Conservation (phyloP, 2,113 vertebrate genomes). For the Vireo altiloquus region DNA sequence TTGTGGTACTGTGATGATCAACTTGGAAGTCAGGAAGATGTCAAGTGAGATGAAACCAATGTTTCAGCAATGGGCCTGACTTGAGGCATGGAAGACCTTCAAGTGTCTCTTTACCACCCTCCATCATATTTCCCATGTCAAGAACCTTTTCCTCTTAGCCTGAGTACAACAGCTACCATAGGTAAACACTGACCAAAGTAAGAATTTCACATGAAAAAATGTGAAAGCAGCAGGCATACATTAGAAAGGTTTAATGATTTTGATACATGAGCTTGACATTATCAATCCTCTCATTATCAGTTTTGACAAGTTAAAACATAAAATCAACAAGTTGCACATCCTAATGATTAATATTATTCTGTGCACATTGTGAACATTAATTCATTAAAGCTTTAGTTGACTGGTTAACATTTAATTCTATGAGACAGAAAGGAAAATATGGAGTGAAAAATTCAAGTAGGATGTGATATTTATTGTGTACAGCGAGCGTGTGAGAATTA, state of each 20-base stretch:
- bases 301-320: background rate
- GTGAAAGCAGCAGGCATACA: background rate
- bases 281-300: background rate
- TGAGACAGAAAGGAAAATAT: background rate
- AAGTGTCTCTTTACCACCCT: background rate
- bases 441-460: background rate
- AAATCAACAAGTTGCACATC: background rate
- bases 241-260: background rate
- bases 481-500: background rate
- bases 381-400: background rate
- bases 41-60: background rate
- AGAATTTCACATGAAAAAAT: background rate
- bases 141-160: background rate
- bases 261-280: background rate
- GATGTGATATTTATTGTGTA: background rate
- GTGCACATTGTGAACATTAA: background rate
- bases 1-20: background rate
- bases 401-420: background rate
- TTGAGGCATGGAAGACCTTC: background rate
- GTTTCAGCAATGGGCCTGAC: background rate
- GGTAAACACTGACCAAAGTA: background rate
- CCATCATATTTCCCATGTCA: accelerated
- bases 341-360: background rate
- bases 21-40: background rate
- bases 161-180: background rate